Base-by-base conservation (phyloP, 2,797 vertebrate genomes). In the Epinephelus malabaricus region DNA sequence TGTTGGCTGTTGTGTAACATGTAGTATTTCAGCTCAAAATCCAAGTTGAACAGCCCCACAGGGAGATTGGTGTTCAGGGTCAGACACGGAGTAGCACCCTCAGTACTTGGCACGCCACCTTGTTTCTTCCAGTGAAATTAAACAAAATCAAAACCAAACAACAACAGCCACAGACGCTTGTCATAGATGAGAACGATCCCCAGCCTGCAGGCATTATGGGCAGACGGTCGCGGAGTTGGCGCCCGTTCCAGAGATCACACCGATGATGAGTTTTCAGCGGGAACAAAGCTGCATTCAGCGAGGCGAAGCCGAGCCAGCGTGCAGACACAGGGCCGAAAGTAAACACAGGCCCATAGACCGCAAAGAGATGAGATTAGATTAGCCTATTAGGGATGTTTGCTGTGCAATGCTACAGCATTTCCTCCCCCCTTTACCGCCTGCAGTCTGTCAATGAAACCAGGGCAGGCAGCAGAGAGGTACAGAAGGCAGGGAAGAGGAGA, bases 281-380 rank as follows among this genome's bases (percentile, higher is more conserved):
- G 81, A 89, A 94, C 87, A 93, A 90, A 87, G 91, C 83, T 53
- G 77, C 86, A 90, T 93, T 94, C 88, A 93, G 85, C 43, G 76
- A 88, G 86, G 81, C 86, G 64, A 86, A 77, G 88, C 88, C 51
- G 27, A 70, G 85, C 86, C 89, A 49, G 88, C 69, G 43, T 63
- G 86, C 92, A 91, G 92, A 90, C 92, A 92, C 90, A 62, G 88
- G 92, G 90, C 88, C 59, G 83, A 95, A 94, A 93, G 93, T 95
- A 95, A 95, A 95, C 94, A 95, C 88, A 82, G 84, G 83, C 78
- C 86, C 83, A 83, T 69, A 62, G 90, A 92, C 92, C 81, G 86
- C 93, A 89, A 88, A 89, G 90, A 92, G 89, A 94, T 94, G 88
- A 82, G 92, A 94, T 95, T 94, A 95, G 95, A 94, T 95, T 94